Conservation (phyloP, 2,113 vertebrate genomes). For the Podarcis muralis region DNA sequence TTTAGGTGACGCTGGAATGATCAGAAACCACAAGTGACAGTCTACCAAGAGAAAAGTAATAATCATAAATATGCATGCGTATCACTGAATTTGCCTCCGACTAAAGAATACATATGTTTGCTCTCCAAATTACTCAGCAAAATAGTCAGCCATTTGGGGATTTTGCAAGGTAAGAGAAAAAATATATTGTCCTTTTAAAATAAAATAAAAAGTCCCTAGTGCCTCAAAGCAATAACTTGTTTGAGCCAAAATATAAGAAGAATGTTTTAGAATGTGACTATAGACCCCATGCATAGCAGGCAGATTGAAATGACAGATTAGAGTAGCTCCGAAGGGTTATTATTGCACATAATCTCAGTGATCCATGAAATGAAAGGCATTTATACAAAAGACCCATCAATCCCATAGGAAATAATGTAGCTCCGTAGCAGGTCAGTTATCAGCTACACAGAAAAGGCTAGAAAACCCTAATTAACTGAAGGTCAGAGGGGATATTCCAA, state of each 20-base stretch:
- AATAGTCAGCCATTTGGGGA: neutral
- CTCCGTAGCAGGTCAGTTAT: neutral
- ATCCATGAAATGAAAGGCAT: slow-evolving; percentile 66
- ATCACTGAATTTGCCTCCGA: neutral
- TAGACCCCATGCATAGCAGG: slow-evolving; percentile 7
- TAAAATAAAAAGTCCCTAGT: neutral
- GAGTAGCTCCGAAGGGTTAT: slow-evolving; percentile 51
- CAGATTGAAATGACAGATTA: slow-evolving; percentile 62
- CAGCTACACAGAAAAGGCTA: neutral
- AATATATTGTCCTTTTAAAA: neutral
- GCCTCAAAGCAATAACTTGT: neutral
- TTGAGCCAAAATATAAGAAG: slow-evolving; percentile 29
- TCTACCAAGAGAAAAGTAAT: neutral
- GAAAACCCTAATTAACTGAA: neutral
- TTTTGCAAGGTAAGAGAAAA: neutral
- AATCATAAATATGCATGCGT: slow-evolving; percentile 23
- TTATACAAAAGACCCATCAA: slow-evolving; percentile 36
- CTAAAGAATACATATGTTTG: neutral
- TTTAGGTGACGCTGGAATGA: neutral
- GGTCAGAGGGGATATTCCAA: neutral
- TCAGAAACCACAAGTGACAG: slow-evolving; percentile 11
- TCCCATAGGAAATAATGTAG: slow-evolving; percentile 1
- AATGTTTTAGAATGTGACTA: slow-evolving; percentile 29
- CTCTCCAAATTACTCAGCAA: neutral
- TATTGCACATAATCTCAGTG: slow-evolving; percentile 50